Evolutionary conservation across 2,888 invertebrate genomes (phyloP).

Genomic region (Notodonta dromedarius): DNA sequence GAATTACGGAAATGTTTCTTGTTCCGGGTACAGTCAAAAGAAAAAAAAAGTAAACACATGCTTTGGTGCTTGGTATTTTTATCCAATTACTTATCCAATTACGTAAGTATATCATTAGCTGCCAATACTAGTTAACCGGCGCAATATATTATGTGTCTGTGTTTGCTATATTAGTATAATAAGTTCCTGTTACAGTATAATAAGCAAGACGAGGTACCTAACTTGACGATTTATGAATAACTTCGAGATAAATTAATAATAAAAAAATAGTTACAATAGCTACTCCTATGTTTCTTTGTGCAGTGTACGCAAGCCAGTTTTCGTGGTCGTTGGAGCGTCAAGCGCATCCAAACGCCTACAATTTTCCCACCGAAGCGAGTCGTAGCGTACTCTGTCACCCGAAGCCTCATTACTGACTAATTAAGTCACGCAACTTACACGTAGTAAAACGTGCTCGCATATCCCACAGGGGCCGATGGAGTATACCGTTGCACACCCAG

Average conservation of each 20-base stretch:
- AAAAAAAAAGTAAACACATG: constrained; percentile 1
- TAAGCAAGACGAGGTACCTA: no score
- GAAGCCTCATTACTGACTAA: constrained; percentile 67
- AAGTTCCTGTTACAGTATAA: no score
- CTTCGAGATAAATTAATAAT: not conserved
- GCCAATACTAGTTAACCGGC: no score
- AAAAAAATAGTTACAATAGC: constrained; percentile 9
- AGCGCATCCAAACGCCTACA: constrained; percentile 70
- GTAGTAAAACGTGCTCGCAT: not conserved
- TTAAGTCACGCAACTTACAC: constrained; percentile 48
- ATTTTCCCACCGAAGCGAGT: constrained; percentile 69
- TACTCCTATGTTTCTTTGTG: constrained; percentile 43
- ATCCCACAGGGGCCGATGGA: no score
- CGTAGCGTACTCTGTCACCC: constrained; percentile 52
- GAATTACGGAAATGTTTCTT: constrained; percentile 19
- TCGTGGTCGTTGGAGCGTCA: constrained; percentile 75
- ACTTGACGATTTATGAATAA: no score
- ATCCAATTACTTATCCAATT: not conserved
- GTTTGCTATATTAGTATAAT: no score
- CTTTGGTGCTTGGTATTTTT: no score
- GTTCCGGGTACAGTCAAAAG: constrained; percentile 4
- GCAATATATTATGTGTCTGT: no score
- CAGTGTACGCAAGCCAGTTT: constrained; percentile 60
- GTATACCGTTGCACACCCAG: no score
- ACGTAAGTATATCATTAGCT: not conserved